phyloP scores from a whole-genome alignment of 2,113 vertebrate species.

The Ginglymostoma cirratum region DNA sequence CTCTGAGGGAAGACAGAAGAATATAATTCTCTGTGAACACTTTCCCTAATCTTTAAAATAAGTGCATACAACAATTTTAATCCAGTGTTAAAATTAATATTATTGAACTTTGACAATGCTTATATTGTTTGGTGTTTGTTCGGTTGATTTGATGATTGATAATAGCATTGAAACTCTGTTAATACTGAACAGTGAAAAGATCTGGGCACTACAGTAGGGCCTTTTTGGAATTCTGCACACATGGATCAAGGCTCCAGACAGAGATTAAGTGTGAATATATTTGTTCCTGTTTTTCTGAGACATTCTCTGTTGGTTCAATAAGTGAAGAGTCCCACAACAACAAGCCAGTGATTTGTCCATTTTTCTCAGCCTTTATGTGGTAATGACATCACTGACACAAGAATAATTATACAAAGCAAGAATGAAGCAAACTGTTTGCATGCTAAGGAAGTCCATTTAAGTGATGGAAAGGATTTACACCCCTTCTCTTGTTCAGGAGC shows the following conservation, averaged over 20 bases:
- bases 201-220: neutral
- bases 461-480: neutral
- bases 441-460: neutral
- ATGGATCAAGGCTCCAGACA: neutral
- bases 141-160: neutral
- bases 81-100: neutral
- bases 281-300: conserved; percentile 7
- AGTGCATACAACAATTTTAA: neutral
- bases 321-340: conserved; percentile 12
- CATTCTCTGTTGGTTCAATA: conserved; percentile 26
- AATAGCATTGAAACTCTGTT: neutral
- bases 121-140: neutral
- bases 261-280: conserved; percentile 27
- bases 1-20: neutral
- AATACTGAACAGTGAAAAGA: neutral
- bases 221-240: conserved; percentile 12
- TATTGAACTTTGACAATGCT: conserved; percentile 14
- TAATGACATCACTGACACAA: conserved; percentile 9
- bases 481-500: neutral
- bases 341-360: neutral
- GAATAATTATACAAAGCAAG: conserved; percentile 13
- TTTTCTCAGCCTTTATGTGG: neutral
- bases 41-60: neutral
- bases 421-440: conserved; percentile 1
- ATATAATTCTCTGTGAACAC: neutral